Evolutionary conservation across 2,113 vertebrate species (phyloP).

Genomic region (Passer montanus): DNA sequence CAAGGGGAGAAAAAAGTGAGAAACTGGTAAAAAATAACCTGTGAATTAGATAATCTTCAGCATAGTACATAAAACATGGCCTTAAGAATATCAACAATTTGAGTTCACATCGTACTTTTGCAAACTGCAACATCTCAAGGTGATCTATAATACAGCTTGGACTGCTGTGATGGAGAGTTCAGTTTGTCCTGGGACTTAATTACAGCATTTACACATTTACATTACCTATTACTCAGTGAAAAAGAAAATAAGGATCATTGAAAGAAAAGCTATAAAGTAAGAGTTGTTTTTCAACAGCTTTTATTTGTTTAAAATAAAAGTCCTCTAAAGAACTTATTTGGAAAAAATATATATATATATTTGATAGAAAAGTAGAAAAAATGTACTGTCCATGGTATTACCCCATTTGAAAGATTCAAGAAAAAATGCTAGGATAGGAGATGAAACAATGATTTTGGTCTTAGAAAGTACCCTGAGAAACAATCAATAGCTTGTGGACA

Average conservation of each 20-base stretch:
- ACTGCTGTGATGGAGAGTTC: background rate
- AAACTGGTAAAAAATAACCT: background rate
- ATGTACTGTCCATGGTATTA: background rate
- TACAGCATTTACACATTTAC: background rate
- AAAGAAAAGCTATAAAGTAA: background rate
- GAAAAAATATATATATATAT: background rate
- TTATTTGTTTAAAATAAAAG: background rate
- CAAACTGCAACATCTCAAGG: background rate
- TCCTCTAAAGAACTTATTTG: background rate
- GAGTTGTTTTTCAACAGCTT: background rate
- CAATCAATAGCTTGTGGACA: background rate
- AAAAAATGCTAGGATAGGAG: background rate
- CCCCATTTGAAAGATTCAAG: background rate
- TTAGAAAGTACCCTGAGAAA: background rate
- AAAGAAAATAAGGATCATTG: background rate
- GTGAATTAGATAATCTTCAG: background rate
- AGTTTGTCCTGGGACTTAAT: background rate
- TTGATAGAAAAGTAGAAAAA: background rate
- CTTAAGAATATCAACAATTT: background rate
- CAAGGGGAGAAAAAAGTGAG: background rate
- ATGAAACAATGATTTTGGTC: background rate
- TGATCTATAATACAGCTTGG: background rate
- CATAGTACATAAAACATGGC: background rate
- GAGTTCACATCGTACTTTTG: background rate
- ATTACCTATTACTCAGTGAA: background rate